Conservation (phyloP, 2,888 invertebrate species). For the Actias luna region DNA sequence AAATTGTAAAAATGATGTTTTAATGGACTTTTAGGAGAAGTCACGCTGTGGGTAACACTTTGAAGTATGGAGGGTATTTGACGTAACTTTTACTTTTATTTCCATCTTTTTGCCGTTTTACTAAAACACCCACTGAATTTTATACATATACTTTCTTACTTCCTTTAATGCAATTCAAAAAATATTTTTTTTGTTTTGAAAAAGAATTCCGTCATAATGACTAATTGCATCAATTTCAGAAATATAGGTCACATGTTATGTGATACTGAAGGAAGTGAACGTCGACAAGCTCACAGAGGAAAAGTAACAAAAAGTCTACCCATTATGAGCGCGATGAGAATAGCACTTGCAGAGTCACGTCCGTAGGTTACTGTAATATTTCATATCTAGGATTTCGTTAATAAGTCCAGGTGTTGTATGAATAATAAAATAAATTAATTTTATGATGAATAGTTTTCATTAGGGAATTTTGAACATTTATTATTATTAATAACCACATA, state of each 20-base stretch:
- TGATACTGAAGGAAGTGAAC: background rate
- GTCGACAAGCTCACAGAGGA: background rate
- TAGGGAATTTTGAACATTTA: too few relatives aligned
- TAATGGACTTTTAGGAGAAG: too few relatives aligned
- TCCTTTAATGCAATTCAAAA: too few relatives aligned
- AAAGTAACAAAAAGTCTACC: slow-evolving; percentile 2
- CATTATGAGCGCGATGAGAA: background rate
- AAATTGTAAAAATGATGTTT: too few relatives aligned
- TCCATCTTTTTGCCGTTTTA: too few relatives aligned
- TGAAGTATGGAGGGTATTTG: too few relatives aligned
- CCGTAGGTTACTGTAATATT: background rate
- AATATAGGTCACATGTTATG: background rate
- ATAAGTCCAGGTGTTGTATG: background rate
- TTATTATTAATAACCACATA: too few relatives aligned
- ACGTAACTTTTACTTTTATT: too few relatives aligned
- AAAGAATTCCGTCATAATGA: background rate
- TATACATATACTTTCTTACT: too few relatives aligned
- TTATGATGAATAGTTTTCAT: too few relatives aligned
- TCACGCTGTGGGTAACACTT: too few relatives aligned
- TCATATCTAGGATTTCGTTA: background rate
- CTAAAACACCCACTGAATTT: too few relatives aligned
- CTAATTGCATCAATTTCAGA: background rate
- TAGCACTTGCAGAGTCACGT: slow-evolving; percentile 4
- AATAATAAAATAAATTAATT: background rate
- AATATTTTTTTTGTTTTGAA: background rate